These are phyloP conservation scores for Piprites chloris DNA, from an alignment of 2,113 vertebrate species.

Conservation along the genomic window DNA sequence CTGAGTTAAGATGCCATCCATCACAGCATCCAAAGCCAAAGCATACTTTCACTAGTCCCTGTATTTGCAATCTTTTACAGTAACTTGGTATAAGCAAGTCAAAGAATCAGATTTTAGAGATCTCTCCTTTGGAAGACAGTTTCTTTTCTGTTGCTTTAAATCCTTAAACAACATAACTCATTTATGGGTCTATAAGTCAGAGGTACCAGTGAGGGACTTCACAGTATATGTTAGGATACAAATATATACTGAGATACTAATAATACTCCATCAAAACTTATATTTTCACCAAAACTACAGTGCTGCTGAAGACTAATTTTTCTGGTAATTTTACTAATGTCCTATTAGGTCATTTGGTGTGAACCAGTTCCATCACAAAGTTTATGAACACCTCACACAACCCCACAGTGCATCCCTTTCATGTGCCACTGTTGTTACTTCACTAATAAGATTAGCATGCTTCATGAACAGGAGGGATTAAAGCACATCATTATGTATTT, in stretches of 20 bases:
- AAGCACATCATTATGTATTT: not conserved
- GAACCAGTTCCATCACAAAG: not conserved
- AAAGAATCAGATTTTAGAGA: not conserved
- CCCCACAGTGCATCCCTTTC: rapidly evolving
- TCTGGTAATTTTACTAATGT: not conserved
- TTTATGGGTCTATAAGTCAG: not conserved
- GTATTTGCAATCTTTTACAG: not conserved
- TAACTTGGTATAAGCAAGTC: not conserved
- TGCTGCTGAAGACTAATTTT: not conserved
- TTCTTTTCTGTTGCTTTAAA: not conserved
- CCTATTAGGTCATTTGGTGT: not conserved
- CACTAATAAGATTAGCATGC: not conserved
- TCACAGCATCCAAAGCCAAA: not conserved
- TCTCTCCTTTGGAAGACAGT: not conserved
- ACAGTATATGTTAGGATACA: not conserved
- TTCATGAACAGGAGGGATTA: not conserved
- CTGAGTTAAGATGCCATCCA: too few species aligned
- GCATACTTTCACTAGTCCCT: not conserved
- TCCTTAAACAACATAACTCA: not conserved
- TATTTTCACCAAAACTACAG: not conserved
- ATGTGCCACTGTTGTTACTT: not conserved
- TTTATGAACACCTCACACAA: not conserved
- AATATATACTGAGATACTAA: not conserved
- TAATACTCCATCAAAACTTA: not conserved
- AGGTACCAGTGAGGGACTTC: not conserved